phyloP scores from a whole-genome alignment of 2,888 invertebrate genomes.

The Euspilapteryx auroguttella region DNA sequence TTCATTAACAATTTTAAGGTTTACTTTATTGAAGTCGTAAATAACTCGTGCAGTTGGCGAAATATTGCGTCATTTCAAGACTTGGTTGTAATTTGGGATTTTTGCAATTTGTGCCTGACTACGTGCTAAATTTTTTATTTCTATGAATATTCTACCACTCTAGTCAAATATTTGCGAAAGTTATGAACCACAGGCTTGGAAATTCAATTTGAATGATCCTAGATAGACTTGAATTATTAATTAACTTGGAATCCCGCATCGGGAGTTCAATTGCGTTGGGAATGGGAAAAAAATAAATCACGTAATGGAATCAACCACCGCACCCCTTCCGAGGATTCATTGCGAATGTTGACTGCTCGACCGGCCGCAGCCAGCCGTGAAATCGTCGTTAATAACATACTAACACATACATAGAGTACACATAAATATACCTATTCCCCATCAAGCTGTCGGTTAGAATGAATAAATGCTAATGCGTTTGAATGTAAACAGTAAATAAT shows the following conservation, averaged over 20 bases:
- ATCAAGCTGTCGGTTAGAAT: too few species aligned
- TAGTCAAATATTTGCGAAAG: too few species aligned
- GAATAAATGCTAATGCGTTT: too few species aligned
- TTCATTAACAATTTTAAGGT: too few species aligned
- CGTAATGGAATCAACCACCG: slow-evolving; percentile 47
- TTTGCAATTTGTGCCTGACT: too few species aligned
- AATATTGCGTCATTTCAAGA: slow-evolving; percentile 25
- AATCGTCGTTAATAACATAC: slow-evolving; percentile 43
- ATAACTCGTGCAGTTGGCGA: slow-evolving; percentile 42
- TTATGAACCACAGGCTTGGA: too few species aligned
- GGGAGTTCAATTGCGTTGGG: slow-evolving; percentile 38
- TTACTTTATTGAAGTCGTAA: slow-evolving; percentile 58
- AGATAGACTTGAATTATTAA: slow-evolving; percentile 56
- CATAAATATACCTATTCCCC: too few species aligned
- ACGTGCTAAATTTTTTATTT: too few species aligned
- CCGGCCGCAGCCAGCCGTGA: slow-evolving; percentile 25
- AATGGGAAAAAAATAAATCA: slow-evolving; percentile 24
- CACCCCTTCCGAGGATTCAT: slow-evolving; percentile 10
- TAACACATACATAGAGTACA: too few species aligned
- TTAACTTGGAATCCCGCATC: slow-evolving; percentile 36
- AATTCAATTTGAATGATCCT: too few species aligned
- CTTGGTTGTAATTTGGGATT: slow-evolving; percentile 33
- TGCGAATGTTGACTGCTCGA: slow-evolving; percentile 27
- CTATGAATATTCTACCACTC: too few species aligned
- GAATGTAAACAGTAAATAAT: too few species aligned